phyloP scores from a whole-genome alignment of 2,797 vertebrate genomes.

The Girardinus metallicus region DNA sequence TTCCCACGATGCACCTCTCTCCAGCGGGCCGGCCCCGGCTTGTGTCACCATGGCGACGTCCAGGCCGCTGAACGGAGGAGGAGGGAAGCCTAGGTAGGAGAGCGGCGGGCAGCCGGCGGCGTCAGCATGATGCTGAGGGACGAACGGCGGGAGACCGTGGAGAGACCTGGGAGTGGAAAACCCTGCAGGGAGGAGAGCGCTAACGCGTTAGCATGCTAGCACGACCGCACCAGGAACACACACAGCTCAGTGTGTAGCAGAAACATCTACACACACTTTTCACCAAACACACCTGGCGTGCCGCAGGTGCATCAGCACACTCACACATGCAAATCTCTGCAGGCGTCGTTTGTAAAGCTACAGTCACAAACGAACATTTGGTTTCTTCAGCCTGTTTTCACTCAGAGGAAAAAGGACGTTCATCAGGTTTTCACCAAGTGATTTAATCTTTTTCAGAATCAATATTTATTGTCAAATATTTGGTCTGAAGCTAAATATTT shows the following conservation, averaged over 20 bases:
- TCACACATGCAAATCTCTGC: background rate
- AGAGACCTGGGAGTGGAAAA: conserved; percentile 66
- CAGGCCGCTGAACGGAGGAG: conserved; percentile 52
- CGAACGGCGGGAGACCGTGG: conserved; percentile 48
- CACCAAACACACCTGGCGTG: background rate
- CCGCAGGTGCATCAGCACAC: background rate
- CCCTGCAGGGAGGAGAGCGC: conserved; percentile 31
- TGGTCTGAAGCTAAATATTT: too few species aligned
- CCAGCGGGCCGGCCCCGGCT: conserved; percentile 57
- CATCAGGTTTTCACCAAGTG: too few species aligned
- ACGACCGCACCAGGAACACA: too few species aligned
- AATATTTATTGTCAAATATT: too few species aligned
- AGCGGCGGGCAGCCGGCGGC: conserved; percentile 60
- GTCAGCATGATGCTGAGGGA: conserved; percentile 52
- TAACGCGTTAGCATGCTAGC: too few species aligned
- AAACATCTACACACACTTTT: too few species aligned
- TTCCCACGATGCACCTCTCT: conserved; percentile 76
- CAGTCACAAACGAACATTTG: too few species aligned
- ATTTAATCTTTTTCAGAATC: too few species aligned
- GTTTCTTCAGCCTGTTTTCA: too few species aligned
- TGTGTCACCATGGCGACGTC: conserved; percentile 51
- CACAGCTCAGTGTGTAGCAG: too few species aligned
- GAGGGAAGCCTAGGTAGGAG: conserved; percentile 62
- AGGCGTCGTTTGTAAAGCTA: too few species aligned
- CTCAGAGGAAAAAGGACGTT: too few species aligned